These are phyloP conservation scores for Natator depressus DNA, from an alignment of 2,113 vertebrate genomes.

Conservation along the genomic window DNA sequence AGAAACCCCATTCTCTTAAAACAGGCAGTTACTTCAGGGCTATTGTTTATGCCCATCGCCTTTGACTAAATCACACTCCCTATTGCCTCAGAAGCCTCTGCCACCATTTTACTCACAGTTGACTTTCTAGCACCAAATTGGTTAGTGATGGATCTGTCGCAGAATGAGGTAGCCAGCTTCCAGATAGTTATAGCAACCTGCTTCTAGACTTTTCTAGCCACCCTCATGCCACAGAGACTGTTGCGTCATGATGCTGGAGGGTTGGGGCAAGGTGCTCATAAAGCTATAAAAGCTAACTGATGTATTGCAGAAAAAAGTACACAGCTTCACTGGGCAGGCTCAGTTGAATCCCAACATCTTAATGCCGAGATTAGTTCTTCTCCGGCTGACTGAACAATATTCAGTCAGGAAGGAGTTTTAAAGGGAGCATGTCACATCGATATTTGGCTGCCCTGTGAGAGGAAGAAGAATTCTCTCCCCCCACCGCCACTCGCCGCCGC, in stretches of 20 bases:
- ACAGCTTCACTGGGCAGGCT: background rate
- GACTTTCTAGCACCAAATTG: background rate
- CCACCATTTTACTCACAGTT: background rate
- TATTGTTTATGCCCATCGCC: background rate
- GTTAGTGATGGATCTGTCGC: background rate
- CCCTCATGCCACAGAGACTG: background rate
- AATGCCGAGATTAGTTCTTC: background rate
- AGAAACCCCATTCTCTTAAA: background rate
- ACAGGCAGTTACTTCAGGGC: background rate
- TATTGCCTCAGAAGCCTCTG: background rate
- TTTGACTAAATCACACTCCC: background rate
- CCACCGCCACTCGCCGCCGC: no score
- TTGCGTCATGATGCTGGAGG: background rate
- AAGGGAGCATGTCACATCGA: background rate
- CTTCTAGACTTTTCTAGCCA: background rate
- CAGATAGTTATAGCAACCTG: background rate
- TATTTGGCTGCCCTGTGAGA: slow-evolving; percentile 30
- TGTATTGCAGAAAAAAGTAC: background rate
- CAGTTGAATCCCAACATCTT: background rate
- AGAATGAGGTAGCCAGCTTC: background rate
- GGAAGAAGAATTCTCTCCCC: background rate
- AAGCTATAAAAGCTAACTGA: background rate
- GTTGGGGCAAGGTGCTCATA: background rate
- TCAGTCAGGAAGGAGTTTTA: slow-evolving; percentile 28
- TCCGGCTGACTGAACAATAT: background rate